Evolutionary conservation across 2,113 vertebrate genomes (phyloP).

Genomic region (Silurus glanis): DNA sequence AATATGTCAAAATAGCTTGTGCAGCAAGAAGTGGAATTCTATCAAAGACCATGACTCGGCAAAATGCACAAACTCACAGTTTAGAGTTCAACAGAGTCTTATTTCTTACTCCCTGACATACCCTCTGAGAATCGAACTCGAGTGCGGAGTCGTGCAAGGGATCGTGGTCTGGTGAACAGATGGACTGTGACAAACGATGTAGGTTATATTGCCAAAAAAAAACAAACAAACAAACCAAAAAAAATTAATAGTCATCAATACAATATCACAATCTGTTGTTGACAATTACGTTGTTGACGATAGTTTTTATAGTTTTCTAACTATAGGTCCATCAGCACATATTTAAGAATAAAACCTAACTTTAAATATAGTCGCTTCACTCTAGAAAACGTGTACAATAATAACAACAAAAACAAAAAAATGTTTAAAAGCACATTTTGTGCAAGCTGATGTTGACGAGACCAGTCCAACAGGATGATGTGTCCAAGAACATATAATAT

Average conservation of each 20-base stretch:
- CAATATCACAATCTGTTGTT: not conserved
- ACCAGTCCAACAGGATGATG: not conserved
- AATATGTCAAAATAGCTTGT: not conserved
- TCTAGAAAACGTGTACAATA: not conserved
- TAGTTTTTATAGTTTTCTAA: too few species aligned
- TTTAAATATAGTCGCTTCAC: not conserved
- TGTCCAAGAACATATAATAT: not conserved
- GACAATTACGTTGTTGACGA: too few species aligned
- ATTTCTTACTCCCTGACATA: not conserved
- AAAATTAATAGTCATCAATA: not conserved
- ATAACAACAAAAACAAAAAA: not conserved
- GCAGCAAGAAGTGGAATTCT: not conserved
- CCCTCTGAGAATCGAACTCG: not conserved
- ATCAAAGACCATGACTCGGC: not conserved
- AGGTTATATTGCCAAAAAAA: not conserved
- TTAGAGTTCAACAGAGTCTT: not conserved
- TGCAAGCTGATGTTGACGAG: not conserved
- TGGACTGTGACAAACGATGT: not conserved
- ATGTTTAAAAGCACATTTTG: not conserved
- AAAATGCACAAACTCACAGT: not conserved
- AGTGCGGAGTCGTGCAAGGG: not conserved
- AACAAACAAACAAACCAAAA: not conserved
- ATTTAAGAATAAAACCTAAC: not conserved
- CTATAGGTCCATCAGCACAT: not conserved
- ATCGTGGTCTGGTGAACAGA: not conserved